These are phyloP conservation scores for Vidua chalybeata DNA, from an alignment of 2,113 vertebrate genomes.

Conservation along the genomic window DNA sequence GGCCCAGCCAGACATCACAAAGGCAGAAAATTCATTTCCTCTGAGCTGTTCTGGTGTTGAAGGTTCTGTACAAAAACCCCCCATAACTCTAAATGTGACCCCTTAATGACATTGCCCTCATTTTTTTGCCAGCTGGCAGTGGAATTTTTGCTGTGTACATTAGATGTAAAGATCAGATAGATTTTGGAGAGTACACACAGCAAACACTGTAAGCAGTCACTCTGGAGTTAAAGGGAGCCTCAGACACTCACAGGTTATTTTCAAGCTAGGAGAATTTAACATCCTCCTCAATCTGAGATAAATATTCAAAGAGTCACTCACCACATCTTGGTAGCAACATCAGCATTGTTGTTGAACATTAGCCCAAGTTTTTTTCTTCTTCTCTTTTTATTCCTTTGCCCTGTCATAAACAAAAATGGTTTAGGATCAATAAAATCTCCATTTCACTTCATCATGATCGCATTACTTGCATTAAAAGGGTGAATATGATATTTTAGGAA, in stretches of 20 bases:
- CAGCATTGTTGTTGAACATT: neutral
- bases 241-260: neutral
- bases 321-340: neutral
- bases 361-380: neutral
- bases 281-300: neutral
- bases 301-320: neutral
- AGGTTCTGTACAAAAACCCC: neutral
- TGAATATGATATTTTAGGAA: neutral
- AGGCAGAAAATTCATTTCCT: neutral
- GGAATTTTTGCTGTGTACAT: neutral
- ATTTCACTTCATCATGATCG: neutral
- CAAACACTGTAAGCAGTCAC: neutral
- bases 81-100: neutral
- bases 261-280: neutral
- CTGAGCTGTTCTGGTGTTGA: neutral
- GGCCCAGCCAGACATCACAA: neutral
- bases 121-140: neutral
- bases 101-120: neutral
- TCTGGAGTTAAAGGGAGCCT: neutral
- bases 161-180: neutral
- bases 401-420: neutral
- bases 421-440: constrained; percentile 20
- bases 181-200: neutral
- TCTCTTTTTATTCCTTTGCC: neutral
- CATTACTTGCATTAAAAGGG: neutral